phyloP scores from a whole-genome alignment of 2,888 invertebrate species.

The Ditula angustiorana region DNA sequence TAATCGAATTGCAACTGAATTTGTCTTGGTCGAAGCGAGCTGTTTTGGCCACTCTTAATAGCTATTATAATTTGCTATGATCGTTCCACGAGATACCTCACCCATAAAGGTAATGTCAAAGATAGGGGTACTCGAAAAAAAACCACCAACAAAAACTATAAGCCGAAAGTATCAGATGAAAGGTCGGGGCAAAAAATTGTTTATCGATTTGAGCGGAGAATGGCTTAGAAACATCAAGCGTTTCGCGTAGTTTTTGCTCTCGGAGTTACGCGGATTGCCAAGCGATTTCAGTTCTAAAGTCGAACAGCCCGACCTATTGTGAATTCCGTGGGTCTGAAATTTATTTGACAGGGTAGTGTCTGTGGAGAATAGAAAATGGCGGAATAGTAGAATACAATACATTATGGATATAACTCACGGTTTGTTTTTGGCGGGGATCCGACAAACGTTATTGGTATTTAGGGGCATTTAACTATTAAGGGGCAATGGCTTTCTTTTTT shows the following conservation, averaged over 20 bases:
- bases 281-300: conserved; percentile 72
- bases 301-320: conserved; percentile 79
- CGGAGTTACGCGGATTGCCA: conserved; percentile 59
- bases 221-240: conserved; percentile 58
- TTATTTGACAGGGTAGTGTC: conserved; percentile 84
- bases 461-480: conserved; percentile 79
- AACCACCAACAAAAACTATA: conserved; percentile 80
- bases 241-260: conserved; percentile 61
- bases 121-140: conserved; percentile 77
- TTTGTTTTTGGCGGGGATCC: conserved; percentile 85
- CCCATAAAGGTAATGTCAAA: conserved; percentile 79
- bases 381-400: conserved; percentile 79
- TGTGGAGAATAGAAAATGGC: conserved; percentile 86
- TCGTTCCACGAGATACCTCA: conserved; percentile 69
- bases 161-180: conserved; percentile 71
- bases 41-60: conserved; percentile 68
- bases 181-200: conserved; percentile 74
- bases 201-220: conserved; percentile 62
- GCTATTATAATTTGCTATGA: conserved; percentile 79
- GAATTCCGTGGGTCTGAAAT: conserved; percentile 82
- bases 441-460: conserved; percentile 85
- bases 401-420: conserved; percentile 83
- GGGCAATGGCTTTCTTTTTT: conserved; percentile 66
- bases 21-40: conserved; percentile 70
- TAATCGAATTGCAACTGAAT: conserved; percentile 63